Conservation (phyloP, 2,113 vertebrate genomes). For the Stercorarius parasiticus region DNA sequence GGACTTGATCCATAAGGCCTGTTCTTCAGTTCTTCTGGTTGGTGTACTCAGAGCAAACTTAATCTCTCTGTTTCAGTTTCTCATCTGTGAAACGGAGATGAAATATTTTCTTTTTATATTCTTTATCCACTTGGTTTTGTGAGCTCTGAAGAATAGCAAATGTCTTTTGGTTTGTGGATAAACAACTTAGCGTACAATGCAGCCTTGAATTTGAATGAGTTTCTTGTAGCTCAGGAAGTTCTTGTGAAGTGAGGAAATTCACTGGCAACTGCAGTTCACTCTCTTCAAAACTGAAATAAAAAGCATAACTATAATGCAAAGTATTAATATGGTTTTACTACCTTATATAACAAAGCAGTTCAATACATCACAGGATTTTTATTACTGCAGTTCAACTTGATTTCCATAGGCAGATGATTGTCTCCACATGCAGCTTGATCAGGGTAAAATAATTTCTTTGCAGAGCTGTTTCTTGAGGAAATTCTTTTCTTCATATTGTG, state of each 20-base stretch:
- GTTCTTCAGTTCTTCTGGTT: neutral
- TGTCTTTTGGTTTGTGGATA: neutral
- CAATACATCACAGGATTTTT: neutral
- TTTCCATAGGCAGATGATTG: neutral
- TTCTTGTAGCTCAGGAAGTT: neutral
- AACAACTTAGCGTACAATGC: neutral
- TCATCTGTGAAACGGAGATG: neutral
- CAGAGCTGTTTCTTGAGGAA: neutral
- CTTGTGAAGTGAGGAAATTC: neutral
- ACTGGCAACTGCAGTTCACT: neutral
- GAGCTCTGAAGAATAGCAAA: neutral
- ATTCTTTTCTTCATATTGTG: neutral
- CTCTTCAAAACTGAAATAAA: neutral
- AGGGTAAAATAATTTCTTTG: neutral
- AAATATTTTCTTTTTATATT: neutral
- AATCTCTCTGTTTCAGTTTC: neutral
- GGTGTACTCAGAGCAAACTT: neutral
- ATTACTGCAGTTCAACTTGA: neutral
- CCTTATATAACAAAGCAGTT: neutral
- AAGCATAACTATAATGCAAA: neutral
- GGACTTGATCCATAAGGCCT: neutral
- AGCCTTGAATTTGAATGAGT: neutral
- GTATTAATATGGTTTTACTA: neutral
- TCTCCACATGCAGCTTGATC: neutral
- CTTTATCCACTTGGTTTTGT: neutral